These are phyloP conservation scores for Alligator mississippiensis DNA, from an alignment of 2,113 vertebrate genomes.

Conservation along the genomic window DNA sequence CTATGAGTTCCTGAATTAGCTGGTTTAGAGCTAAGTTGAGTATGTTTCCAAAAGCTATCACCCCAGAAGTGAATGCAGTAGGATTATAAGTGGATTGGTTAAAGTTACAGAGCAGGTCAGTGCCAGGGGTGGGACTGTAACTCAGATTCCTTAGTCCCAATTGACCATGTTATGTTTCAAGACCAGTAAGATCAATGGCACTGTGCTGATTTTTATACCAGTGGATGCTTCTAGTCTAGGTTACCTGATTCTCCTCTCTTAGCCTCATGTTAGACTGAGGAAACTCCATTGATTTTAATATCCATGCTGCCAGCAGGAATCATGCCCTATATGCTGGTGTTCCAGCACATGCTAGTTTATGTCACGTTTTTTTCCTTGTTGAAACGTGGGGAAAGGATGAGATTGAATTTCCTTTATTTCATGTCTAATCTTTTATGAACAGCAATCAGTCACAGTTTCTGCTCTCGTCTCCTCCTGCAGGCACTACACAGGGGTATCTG, in stretches of 20 bases:
- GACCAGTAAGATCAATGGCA: neutral
- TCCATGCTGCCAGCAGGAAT: neutral
- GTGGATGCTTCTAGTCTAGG: neutral
- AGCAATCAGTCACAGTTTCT: neutral
- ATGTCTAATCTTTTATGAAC: neutral
- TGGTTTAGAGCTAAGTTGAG: too few species aligned
- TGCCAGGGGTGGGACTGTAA: neutral
- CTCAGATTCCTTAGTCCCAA: neutral
- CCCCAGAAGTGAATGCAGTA: too few species aligned
- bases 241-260: neutral
- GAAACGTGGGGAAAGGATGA: neutral
- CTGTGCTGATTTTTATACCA: neutral
- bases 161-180: neutral
- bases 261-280: neutral
- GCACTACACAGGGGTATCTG: too few species aligned
- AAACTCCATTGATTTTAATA: too few species aligned
- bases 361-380: neutral
- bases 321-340: too few species aligned
- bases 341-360: neutral
- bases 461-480: fast-evolving
- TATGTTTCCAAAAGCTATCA: too few species aligned
- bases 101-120: neutral
- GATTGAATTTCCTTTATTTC: neutral
- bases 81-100: neutral
- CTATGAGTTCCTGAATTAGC: too few species aligned